Percentiles rank a stretch among this genome's conserved stretches.
Conservation (phyloP, 2,888 invertebrate species). For the Mellilla xanthometata region DNA sequence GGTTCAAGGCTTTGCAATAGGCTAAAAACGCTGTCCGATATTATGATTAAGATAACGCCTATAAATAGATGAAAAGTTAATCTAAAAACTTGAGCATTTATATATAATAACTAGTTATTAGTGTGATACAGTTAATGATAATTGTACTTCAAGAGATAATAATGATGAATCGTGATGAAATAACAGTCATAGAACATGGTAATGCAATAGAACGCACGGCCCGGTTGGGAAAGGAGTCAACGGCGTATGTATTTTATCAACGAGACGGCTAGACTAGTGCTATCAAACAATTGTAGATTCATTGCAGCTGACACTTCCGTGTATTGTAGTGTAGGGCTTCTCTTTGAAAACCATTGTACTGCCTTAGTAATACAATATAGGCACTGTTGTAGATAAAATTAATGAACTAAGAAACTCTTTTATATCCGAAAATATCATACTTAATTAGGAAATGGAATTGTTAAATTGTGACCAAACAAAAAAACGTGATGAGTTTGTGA, state of each 20-base stretch:
- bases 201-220: slow-evolving; percentile 28
- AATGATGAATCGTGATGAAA: background rate
- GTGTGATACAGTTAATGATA: background rate
- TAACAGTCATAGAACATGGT: slow-evolving; percentile 5
- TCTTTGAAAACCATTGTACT: background rate
- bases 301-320: slow-evolving; percentile 53
- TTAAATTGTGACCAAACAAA: too few species aligned
- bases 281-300: slow-evolving; percentile 55
- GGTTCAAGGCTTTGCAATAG: slow-evolving; percentile 70
- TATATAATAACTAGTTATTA: slow-evolving; percentile 3
- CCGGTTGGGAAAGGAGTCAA: slow-evolving; percentile 37
- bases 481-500: too few species aligned
- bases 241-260: slow-evolving; percentile 43
- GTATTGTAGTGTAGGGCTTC: slow-evolving; percentile 50
- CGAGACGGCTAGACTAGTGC: slow-evolving; percentile 52
- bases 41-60: slow-evolving; percentile 34
- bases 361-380: too few species aligned
- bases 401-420: too few species aligned
- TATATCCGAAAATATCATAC: too few species aligned
- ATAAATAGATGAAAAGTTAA: slow-evolving; percentile 30
- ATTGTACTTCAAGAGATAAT: background rate
- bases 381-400: too few species aligned
- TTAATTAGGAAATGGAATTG: too few species aligned
- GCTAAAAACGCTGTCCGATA: slow-evolving; percentile 42
- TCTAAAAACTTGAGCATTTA: slow-evolving; percentile 4